Conservation (phyloP, 1,140 invertebrate species). For the Drosophila ironensis region DNA sequence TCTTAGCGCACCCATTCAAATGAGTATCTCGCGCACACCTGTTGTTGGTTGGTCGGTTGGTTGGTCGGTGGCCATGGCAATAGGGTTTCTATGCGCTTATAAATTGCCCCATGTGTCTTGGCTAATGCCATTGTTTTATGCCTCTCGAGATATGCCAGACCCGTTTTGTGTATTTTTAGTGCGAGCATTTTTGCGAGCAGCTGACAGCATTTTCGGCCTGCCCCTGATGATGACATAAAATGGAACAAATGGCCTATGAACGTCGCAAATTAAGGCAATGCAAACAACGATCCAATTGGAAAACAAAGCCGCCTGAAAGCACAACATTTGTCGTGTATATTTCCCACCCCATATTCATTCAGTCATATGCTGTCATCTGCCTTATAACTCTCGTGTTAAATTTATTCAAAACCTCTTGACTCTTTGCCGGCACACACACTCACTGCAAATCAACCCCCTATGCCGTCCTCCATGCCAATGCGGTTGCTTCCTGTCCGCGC, state of each 20-base stretch:
- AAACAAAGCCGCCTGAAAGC: conserved; percentile 51
- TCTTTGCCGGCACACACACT: conserved; percentile 39
- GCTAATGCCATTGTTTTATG: conserved; percentile 28
- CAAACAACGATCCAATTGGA: conserved; percentile 68
- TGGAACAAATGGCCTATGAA: conserved; percentile 78
- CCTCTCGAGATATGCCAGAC: conserved; percentile 28
- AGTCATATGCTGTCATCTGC: conserved; percentile 56
- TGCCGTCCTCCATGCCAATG: conserved; percentile 11
- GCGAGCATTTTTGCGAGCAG: conserved; percentile 15
- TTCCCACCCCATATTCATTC: neutral
- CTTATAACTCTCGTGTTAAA: conserved; percentile 70
- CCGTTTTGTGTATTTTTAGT: neutral
- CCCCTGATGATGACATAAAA: conserved; percentile 75
- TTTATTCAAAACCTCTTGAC: conserved; percentile 79
- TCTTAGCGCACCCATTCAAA: conserved; percentile 66
- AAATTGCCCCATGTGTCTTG: conserved; percentile 58
- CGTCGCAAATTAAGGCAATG: conserved; percentile 76
- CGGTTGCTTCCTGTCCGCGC: conserved; percentile 33
- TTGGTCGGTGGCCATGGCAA: conserved; percentile 65
- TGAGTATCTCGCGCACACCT: conserved; percentile 60
- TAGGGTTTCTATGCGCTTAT: conserved; percentile 57
- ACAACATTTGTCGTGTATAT: conserved; percentile 54
- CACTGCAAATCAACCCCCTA: conserved; percentile 41
- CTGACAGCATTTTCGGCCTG: conserved; percentile 61
- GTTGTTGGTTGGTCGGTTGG: conserved; percentile 33